Conservation (phyloP, 2,797 vertebrate species). For the Dendrocincla fuliginosa region DNA sequence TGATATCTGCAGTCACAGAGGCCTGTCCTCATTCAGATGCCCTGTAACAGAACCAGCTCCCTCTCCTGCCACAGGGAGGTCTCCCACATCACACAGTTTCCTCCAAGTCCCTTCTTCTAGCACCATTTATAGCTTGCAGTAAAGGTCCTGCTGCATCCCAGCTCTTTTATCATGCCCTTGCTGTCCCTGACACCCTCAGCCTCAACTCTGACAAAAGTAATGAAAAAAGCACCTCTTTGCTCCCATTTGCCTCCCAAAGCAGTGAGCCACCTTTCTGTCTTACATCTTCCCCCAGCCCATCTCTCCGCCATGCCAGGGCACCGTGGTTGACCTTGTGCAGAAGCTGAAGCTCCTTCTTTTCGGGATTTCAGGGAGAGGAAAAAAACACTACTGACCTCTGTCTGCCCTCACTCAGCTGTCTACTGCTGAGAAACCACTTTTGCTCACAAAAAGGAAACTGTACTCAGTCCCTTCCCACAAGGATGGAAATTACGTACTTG, state of each 20-base stretch:
- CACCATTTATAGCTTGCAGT: background rate
- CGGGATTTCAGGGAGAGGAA: background rate
- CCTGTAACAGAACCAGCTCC: background rate
- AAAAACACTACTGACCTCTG: background rate
- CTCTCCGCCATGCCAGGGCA: accelerated
- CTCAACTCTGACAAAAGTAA: background rate
- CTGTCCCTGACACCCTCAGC: background rate
- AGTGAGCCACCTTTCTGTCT: background rate
- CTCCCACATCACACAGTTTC: accelerated
- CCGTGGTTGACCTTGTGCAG: background rate
- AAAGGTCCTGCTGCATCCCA: background rate
- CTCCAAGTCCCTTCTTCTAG: background rate
- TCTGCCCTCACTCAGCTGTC: background rate
- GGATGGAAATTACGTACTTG: accelerated
- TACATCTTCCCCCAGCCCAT: background rate
- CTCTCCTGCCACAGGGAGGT: background rate
- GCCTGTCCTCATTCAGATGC: too few species aligned
- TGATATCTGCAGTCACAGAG: background rate
- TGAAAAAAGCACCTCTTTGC: background rate
- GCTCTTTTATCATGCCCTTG: background rate
- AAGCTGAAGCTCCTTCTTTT: background rate
- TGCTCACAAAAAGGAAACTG: background rate
- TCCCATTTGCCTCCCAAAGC: background rate
- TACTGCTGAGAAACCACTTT: background rate
- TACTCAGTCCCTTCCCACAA: accelerated